Percentiles rank a stretch among this genome's conserved stretches.
These are phyloP conservation scores for Entosphenus tridentatus DNA, from an alignment of 2,113 vertebrate species.

Conservation along the genomic window DNA sequence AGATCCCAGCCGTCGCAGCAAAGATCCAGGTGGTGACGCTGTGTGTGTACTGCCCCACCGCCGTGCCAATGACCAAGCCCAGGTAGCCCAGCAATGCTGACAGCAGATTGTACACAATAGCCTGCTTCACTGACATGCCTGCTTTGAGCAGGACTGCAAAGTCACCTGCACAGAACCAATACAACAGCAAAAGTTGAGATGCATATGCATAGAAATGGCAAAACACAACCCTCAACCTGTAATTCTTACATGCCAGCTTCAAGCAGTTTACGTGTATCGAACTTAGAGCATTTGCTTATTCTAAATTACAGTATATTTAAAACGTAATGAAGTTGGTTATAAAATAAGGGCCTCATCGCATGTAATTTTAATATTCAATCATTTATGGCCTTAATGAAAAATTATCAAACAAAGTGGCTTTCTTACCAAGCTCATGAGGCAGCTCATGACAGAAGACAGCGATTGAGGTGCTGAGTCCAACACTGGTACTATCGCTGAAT, in stretches of 20 bases:
- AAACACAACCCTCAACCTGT: accelerated
- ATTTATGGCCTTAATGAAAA: neutral
- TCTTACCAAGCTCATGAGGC: constrained; percentile 82
- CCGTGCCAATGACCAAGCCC: constrained; percentile 78
- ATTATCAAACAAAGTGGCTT: neutral
- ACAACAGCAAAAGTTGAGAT: accelerated
- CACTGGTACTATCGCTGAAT: constrained; percentile 73
- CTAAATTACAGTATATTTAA: no score
- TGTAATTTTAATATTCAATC: no score
- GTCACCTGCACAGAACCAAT: constrained; percentile 35
- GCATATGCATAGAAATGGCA: neutral
- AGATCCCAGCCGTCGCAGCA: constrained; percentile 89
- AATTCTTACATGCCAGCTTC: no score
- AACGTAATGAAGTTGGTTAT: no score
- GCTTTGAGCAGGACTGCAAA: constrained; percentile 94
- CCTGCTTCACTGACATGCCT: constrained; percentile 85
- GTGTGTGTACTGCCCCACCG: constrained; percentile 78
- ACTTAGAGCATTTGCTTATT: no score
- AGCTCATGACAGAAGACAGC: constrained; percentile 96
- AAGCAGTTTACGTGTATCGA: no score
- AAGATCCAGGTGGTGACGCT: constrained; percentile 95
- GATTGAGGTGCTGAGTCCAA: constrained; percentile 89
- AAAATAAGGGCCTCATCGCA: no score
- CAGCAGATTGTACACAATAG: constrained; percentile 82
- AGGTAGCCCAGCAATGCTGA: constrained; percentile 91